These are phyloP conservation scores for Sigmodon hispidus DNA, from an alignment of 2,113 vertebrate genomes.

Conservation along the genomic window DNA sequence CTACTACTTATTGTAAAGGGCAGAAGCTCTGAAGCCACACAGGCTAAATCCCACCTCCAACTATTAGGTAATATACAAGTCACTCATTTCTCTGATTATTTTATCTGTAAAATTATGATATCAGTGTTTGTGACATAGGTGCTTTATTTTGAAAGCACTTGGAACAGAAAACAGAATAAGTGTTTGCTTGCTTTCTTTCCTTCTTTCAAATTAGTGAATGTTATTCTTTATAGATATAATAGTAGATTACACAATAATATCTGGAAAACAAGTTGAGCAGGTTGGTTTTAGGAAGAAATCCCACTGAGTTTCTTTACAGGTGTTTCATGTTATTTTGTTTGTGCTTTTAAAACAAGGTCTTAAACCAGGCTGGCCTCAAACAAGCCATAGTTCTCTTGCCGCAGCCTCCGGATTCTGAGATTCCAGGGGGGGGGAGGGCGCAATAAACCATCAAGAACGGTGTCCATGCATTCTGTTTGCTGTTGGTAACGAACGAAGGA, in stretches of 20 bases:
- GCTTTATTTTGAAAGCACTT: not conserved
- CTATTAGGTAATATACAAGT: not conserved
- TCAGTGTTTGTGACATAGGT: not conserved
- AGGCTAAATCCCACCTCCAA: not conserved
- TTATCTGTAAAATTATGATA: slow-evolving; percentile 33
- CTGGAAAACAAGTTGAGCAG: not conserved
- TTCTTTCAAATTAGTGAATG: slow-evolving; percentile 48
- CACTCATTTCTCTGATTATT: slow-evolving; percentile 29
- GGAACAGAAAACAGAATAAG: not conserved
- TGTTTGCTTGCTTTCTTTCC: not conserved
- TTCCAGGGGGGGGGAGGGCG: not conserved
- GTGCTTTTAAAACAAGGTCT: not conserved
- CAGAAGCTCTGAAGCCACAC: slow-evolving; percentile 42
- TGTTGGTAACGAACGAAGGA: slow-evolving; percentile 29
- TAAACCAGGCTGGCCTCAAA: not conserved
- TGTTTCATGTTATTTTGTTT: not conserved
- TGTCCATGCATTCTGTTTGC: not conserved
- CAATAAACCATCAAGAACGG: not conserved
- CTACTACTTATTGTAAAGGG: not conserved
- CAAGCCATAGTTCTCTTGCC: not conserved
- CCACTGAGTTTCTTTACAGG: not conserved
- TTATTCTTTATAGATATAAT: slow-evolving; percentile 24
- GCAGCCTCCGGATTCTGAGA: not conserved
- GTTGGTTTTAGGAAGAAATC: not conserved
- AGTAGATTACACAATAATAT: slow-evolving; percentile 41